Evolutionary conservation across 1,140 invertebrate genomes (phyloP).

Genomic region (Bombus turneri): DNA sequence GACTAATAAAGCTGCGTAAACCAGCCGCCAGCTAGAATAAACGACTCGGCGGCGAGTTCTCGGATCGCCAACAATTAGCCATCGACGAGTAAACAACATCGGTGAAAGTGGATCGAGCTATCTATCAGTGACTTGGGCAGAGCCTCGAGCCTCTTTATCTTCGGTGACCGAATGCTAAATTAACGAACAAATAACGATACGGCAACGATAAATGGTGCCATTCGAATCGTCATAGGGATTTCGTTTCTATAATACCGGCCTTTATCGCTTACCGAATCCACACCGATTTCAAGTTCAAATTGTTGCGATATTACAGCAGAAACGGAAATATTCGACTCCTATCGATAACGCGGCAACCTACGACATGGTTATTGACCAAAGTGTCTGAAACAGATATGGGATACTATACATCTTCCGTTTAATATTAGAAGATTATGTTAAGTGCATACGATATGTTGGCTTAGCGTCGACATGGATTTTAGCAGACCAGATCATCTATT

Average conservation of each 20-base stretch:
- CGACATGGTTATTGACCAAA: not conserved
- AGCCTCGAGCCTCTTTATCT: not conserved
- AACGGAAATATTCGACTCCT: not conserved
- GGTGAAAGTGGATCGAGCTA: constrained; percentile 11
- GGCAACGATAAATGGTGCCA: not conserved
- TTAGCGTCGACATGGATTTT: not conserved
- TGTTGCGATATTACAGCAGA: not conserved
- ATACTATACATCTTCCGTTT: not conserved
- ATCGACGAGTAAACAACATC: constrained; percentile 18
- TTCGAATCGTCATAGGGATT: not conserved
- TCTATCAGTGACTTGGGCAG: constrained; percentile 9
- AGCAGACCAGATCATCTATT: not conserved
- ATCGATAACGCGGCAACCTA: not conserved
- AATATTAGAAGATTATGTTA: not conserved
- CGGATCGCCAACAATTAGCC: constrained; percentile 14
- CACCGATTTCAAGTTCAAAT: not conserved
- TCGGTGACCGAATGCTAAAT: not conserved
- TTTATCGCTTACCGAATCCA: too few species aligned
- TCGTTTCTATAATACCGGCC: too few species aligned
- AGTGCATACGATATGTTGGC: not conserved
- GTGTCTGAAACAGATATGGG: not conserved
- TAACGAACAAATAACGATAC: constrained; percentile 8
- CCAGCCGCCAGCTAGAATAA: not conserved
- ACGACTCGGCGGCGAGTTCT: constrained; percentile 1
- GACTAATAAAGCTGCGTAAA: constrained; percentile 15